Evolutionary conservation across 2,888 invertebrate species (phyloP).

Genomic region (Agrochola macilenta): DNA sequence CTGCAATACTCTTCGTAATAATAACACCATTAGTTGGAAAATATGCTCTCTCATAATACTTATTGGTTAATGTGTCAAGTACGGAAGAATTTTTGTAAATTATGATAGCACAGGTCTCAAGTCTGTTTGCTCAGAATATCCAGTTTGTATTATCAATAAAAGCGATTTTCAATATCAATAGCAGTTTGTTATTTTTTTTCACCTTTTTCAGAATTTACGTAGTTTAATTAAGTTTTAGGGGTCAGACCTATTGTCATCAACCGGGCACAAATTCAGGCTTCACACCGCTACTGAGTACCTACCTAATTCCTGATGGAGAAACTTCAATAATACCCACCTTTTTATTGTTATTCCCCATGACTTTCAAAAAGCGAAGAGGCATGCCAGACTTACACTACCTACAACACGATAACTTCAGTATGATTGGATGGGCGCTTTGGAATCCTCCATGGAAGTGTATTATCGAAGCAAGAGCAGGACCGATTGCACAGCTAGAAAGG

Average conservation of each 20-base stretch:
- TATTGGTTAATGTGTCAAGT: background rate
- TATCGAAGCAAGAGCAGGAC: background rate
- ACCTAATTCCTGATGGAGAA: background rate
- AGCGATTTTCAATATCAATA: constrained; percentile 11
- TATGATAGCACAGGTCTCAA: constrained; percentile 19
- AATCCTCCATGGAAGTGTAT: background rate
- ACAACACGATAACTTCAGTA: background rate
- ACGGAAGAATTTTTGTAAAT: constrained; percentile 9
- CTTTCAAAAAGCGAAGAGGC: background rate
- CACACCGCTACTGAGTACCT: too few species aligned
- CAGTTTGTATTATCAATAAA: constrained; percentile 31
- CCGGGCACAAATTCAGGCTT: background rate
- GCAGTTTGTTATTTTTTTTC: background rate
- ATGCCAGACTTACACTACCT: background rate
- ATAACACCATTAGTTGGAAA: constrained; percentile 78
- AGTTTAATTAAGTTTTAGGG: background rate
- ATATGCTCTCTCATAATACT: constrained; percentile 72
- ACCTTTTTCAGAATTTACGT: background rate
- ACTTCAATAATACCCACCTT: background rate
- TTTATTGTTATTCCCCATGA: background rate
- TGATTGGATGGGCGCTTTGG: background rate
- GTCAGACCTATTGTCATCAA: background rate
- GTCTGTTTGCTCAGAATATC: constrained; percentile 13
- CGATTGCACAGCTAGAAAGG: background rate
- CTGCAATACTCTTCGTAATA: constrained; percentile 75